Percentiles rank a stretch among this genome's conserved stretches.
These are phyloP conservation scores for Mechanitis mazaeus DNA, from an alignment of 2,888 invertebrate genomes.

Conservation along the genomic window DNA sequence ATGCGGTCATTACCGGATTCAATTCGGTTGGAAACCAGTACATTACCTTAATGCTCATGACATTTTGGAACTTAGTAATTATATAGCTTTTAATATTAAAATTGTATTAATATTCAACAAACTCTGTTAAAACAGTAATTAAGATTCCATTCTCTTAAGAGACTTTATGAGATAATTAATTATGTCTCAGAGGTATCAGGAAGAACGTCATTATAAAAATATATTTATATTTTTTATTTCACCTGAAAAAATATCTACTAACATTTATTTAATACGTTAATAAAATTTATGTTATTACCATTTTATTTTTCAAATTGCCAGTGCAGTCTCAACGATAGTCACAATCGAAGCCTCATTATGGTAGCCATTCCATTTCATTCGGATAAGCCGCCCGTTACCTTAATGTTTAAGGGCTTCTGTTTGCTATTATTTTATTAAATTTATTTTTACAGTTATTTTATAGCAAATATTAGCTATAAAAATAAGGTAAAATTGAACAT, in stretches of 20 bases:
- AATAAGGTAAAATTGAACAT: no score
- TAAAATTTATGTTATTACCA: slow-evolving; percentile 7
- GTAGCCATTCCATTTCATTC: slow-evolving; percentile 46
- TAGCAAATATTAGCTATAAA: no score
- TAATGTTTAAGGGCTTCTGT: slow-evolving; percentile 31
- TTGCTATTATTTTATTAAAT: neutral
- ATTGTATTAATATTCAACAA: no score
- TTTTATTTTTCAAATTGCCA: slow-evolving; percentile 16
- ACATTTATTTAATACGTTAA: neutral
- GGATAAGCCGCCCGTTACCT: slow-evolving; percentile 37
- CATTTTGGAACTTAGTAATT: slow-evolving; percentile 7
- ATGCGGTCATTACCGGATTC: slow-evolving; percentile 3
- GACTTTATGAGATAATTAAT: no score
- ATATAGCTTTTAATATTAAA: neutral
- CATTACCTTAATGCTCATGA: slow-evolving; percentile 29
- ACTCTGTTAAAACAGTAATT: no score
- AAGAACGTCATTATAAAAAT: no score
- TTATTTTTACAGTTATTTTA: neutral
- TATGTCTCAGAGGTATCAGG: no score
- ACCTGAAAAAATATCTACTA: no score
- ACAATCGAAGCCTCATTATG: slow-evolving; percentile 44
- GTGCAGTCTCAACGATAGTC: slow-evolving; percentile 22
- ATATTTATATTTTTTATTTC: no score
- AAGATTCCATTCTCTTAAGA: no score
- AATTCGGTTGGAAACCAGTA: slow-evolving; percentile 2